Evolutionary conservation across 2,797 vertebrate species (phyloP).

Genomic region (Peromyscus nudipes): DNA sequence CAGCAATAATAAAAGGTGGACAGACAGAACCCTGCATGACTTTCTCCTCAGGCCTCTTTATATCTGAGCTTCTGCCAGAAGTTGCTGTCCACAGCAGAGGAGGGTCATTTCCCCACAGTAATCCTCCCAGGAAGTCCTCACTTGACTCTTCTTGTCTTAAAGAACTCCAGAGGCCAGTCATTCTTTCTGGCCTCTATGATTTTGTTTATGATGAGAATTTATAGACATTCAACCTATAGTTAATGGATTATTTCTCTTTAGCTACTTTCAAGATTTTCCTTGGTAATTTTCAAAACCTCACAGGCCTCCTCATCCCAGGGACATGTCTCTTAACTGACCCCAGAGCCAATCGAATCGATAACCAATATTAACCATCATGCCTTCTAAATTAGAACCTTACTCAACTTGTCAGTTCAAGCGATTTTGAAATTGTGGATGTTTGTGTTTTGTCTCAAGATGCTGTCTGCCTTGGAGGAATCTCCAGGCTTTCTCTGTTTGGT

Average conservation of each 20-base stretch:
- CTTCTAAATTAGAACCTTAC: not conserved
- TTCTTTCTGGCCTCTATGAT: not conserved
- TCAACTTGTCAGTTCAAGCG: not conserved
- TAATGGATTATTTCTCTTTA: not conserved
- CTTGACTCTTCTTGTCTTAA: not conserved
- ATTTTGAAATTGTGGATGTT: not conserved
- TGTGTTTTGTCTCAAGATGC: not conserved
- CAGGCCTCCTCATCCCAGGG: not conserved
- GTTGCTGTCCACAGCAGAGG: no score
- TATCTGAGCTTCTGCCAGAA: not conserved
- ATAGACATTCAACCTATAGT: not conserved
- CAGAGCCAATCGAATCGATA: not conserved
- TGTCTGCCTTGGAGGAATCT: not conserved
- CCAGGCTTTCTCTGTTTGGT: not conserved
- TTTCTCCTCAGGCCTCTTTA: not conserved
- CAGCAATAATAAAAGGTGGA: not conserved
- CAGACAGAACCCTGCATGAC: not conserved
- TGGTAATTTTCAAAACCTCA: not conserved
- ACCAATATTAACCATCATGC: not conserved
- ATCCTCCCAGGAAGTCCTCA: not conserved
- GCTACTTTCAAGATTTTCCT: not conserved
- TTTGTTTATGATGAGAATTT: not conserved
- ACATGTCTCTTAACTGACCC: not conserved
- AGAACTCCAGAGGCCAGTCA: not conserved
- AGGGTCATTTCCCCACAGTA: not conserved